These are phyloP conservation scores for Saxidomus purpurata DNA, from an alignment of 1,140 invertebrate genomes.

Conservation along the genomic window DNA sequence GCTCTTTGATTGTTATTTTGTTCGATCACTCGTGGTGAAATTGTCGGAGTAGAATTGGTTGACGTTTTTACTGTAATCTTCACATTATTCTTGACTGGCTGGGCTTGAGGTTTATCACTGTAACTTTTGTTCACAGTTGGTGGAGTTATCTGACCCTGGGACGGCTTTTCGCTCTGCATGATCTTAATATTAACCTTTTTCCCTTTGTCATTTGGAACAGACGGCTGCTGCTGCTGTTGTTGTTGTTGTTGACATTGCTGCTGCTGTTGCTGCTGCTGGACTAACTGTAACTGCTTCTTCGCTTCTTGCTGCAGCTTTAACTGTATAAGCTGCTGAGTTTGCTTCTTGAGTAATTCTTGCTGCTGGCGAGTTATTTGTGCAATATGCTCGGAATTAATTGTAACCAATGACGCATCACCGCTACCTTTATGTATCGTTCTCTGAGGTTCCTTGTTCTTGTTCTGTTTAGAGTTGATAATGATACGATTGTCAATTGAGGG, in stretches of 20 bases:
- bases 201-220: not conserved
- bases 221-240: not conserved
- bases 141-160: conserved; percentile 44
- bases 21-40: conserved; percentile 15
- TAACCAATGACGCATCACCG: not conserved
- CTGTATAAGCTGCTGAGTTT: conserved; percentile 62
- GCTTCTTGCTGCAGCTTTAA: conserved; percentile 62
- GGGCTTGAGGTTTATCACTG: not conserved
- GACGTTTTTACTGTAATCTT: conserved; percentile 55
- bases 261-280: conserved; percentile 76
- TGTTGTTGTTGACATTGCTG: conserved; percentile 57
- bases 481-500: conserved; percentile 61
- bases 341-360: conserved; percentile 58
- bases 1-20: conserved; percentile 34
- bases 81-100: conserved; percentile 52
- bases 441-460: conserved; percentile 52
- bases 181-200: conserved; percentile 34
- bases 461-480: conserved; percentile 34
- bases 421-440: conserved; percentile 30
- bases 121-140: not conserved
- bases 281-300: conserved; percentile 64
- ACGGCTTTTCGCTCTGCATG: conserved; percentile 30
- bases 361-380: conserved; percentile 51
- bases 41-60: conserved; percentile 76
- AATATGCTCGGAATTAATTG: conserved; percentile 44